A percentile compares a stretch with the other conserved stretches of the same genome.
Evolutionary conservation across 1,140 invertebrate genomes (phyloP).

Genomic region (Drosophila paulistorum): DNA sequence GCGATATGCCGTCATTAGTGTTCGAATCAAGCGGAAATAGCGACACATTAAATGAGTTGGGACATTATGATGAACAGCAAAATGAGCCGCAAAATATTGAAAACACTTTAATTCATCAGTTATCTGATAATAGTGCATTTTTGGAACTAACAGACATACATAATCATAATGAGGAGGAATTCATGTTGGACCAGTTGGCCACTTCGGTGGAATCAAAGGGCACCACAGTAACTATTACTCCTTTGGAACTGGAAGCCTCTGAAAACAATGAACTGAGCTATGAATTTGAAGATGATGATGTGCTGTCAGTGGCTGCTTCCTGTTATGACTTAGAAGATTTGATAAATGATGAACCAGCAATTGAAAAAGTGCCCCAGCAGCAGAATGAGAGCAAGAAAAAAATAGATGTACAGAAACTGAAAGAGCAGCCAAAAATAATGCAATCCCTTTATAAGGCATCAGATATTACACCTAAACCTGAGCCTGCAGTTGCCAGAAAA

Average conservation of each 20-base stretch:
- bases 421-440: slow-evolving; percentile 1
- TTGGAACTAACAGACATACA: too few relatives aligned
- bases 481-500: too few relatives aligned
- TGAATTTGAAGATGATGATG: slow-evolving; percentile 41
- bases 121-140: too few relatives aligned
- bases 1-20: too few relatives aligned
- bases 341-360: neutral
- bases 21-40: too few relatives aligned
- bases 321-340: slow-evolving; percentile 19
- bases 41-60: too few relatives aligned
- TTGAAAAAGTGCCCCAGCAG: slow-evolving; percentile 29
- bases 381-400: neutral
- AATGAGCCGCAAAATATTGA: too few relatives aligned
- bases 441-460: neutral
- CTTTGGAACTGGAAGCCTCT: slow-evolving; percentile 18
- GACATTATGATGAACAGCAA: too few relatives aligned
- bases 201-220: too few relatives aligned
- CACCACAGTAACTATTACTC: slow-evolving; percentile 30
- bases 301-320: slow-evolving; percentile 46
- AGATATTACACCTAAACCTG: too few relatives aligned
- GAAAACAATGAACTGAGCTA: slow-evolving; percentile 37
- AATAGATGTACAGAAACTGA: neutral
- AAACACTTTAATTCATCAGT: too few relatives aligned
- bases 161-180: neutral
- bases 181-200: slow-evolving; percentile 15